These are phyloP conservation scores for Coenobita brevimanus DNA, from an alignment of 1,140 invertebrate genomes.

Conservation along the genomic window DNA sequence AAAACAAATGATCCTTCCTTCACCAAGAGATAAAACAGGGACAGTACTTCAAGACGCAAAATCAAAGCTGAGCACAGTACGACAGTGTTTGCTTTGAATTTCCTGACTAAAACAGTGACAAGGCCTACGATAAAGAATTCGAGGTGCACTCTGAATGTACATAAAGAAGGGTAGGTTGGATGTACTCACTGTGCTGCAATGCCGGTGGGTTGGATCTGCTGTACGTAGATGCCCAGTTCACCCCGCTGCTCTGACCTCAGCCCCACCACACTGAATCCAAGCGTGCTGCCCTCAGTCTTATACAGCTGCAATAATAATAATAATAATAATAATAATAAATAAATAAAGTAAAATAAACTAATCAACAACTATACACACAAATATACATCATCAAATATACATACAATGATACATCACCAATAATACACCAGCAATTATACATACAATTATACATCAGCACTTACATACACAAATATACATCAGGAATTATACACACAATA, in stretches of 20 bases:
- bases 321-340: constrained; percentile 12
- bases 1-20: too few species aligned
- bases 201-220: constrained; percentile 83
- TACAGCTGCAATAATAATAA: constrained; percentile 77
- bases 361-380: not conserved
- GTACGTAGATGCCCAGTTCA: constrained; percentile 85
- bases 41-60: too few species aligned
- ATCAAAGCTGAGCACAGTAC: too few species aligned
- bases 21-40: too few species aligned
- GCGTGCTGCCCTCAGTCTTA: constrained; percentile 82
- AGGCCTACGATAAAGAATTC: not conserved
- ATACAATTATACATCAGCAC: too few species aligned
- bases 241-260: constrained; percentile 81
- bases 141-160: not conserved
- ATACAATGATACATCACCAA: not conserved
- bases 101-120: not conserved
- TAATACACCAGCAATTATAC: not conserved
- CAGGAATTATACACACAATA: too few species aligned
- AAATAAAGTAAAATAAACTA: constrained; percentile 3
- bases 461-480: too few species aligned
- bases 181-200: constrained; percentile 81
- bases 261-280: constrained; percentile 87
- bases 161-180: not conserved
- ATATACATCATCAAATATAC: not conserved
- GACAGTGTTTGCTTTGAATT: too few species aligned